A percentile compares a stretch with the other conserved stretches of the same genome.
Conservation (phyloP, 2,888 invertebrate genomes). For the Habroteleia sp. region DNA sequence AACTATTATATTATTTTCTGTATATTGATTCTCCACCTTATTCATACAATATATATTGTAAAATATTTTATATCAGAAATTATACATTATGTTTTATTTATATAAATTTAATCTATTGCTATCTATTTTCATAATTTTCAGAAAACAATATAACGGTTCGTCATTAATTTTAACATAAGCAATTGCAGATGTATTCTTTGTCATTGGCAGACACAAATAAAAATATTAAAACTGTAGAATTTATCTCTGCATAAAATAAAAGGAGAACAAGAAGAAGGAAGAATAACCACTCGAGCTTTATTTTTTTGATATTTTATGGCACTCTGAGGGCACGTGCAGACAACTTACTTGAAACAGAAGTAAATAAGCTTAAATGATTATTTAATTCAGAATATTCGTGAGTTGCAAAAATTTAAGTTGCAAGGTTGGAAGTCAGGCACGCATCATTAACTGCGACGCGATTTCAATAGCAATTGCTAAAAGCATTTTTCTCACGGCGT, state of each 20-base stretch:
- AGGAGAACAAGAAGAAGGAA: no score
- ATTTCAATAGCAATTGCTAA: constrained; percentile 43
- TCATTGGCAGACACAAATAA: no score
- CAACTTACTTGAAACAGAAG: constrained; percentile 12
- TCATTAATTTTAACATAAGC: not conserved
- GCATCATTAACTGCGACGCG: constrained; percentile 48
- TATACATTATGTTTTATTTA: no score
- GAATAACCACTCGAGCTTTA: no score
- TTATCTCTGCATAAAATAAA: no score
- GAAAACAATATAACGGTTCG: not conserved
- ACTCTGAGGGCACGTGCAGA: constrained; percentile 40
- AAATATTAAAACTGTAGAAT: no score
- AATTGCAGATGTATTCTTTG: not conserved
- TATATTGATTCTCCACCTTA: no score
- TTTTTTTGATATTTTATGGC: constrained; percentile 2
- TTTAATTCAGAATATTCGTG: constrained; percentile 20
- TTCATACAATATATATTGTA: no score
- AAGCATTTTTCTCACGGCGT: constrained; percentile 58
- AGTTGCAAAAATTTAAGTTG: constrained; percentile 22
- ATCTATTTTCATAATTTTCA: not conserved
- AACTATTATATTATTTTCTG: no score
- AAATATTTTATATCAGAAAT: no score
- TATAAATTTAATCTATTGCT: no score
- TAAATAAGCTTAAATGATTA: constrained; percentile 31
- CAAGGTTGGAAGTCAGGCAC: constrained; percentile 17